Evolutionary conservation across 2,888 invertebrate genomes (phyloP).

Genomic region (Eudemis profundana): DNA sequence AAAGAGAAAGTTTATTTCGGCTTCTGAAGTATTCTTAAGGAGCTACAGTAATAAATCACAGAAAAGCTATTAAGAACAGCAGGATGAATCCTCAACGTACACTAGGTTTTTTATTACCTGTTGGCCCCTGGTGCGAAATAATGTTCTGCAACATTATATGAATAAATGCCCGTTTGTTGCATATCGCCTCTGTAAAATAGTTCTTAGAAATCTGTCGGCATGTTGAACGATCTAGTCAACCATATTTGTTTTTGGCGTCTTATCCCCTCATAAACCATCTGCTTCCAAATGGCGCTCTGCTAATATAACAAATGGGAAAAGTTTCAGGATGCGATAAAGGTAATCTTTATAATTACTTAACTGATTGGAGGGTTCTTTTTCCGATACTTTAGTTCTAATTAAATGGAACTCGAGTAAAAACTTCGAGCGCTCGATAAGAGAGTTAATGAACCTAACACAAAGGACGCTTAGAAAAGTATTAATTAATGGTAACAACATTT

Average conservation of each 20-base stretch:
- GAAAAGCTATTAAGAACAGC: background rate
- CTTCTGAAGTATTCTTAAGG: slow-evolving; percentile 5
- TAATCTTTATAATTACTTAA: slow-evolving; percentile 39
- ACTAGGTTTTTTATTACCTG: no score
- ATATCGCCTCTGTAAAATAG: no score
- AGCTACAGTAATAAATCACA: slow-evolving; percentile 2
- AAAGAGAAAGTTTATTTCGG: slow-evolving; percentile 26
- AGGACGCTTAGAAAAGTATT: no score
- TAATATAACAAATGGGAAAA: slow-evolving; percentile 30
- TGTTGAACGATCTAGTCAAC: no score
- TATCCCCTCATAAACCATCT: background rate
- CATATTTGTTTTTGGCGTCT: background rate
- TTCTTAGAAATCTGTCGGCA: no score
- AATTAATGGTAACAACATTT: background rate
- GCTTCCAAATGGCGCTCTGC: background rate
- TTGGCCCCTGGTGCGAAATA: no score
- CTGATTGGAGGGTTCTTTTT: slow-evolving; percentile 38
- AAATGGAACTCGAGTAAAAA: slow-evolving; percentile 32
- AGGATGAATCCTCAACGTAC: background rate
- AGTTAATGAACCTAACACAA: slow-evolving; percentile 5
- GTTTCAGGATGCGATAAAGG: slow-evolving; percentile 34
- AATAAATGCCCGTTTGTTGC: no score
- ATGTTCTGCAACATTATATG: no score
- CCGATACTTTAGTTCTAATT: slow-evolving; percentile 39
- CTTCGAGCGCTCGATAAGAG: slow-evolving; percentile 12